A percentile compares a stretch with the other conserved stretches of the same genome.
phyloP scores from a whole-genome alignment of 2,113 vertebrate species.

The Pionites leucogaster region DNA sequence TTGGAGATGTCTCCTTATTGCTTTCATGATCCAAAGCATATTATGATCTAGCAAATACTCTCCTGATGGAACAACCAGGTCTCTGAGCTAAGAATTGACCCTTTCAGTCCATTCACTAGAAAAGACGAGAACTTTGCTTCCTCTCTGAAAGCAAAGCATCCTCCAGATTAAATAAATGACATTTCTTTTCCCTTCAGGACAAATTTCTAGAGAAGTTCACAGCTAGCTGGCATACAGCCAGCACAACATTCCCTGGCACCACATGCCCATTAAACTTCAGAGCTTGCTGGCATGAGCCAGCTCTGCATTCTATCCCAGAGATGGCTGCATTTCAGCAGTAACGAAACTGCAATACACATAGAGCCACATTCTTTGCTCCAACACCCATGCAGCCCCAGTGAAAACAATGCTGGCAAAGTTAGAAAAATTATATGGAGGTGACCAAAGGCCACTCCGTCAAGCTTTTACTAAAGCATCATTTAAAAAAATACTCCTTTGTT shows the following conservation, averaged over 20 bases:
- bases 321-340: slow-evolving; percentile 50
- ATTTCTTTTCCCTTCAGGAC: slow-evolving; percentile 7
- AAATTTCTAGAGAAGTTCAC: slow-evolving; percentile 48
- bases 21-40: background rate
- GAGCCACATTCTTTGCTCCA: slow-evolving; percentile 11
- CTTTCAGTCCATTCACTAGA: background rate
- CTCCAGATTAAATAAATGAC: background rate
- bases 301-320: slow-evolving; percentile 36
- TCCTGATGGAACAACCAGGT: background rate
- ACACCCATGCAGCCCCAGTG: background rate
- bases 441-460: background rate
- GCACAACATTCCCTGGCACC: slow-evolving; percentile 49
- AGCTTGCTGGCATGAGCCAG: slow-evolving; percentile 24
- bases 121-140: background rate
- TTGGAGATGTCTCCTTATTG: background rate
- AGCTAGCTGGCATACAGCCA: background rate
- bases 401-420: slow-evolving; percentile 41
- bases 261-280: slow-evolving; percentile 24
- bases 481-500: background rate
- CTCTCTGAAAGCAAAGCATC: background rate
- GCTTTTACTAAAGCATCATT: background rate
- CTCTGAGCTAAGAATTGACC: background rate
- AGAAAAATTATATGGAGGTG: background rate
- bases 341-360: slow-evolving; percentile 42
- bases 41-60: background rate